Evolutionary conservation across 1,140 invertebrate species (phyloP), one percentile per base, ranked within the genome.

Genomic region (Manduca sexta): DNA sequence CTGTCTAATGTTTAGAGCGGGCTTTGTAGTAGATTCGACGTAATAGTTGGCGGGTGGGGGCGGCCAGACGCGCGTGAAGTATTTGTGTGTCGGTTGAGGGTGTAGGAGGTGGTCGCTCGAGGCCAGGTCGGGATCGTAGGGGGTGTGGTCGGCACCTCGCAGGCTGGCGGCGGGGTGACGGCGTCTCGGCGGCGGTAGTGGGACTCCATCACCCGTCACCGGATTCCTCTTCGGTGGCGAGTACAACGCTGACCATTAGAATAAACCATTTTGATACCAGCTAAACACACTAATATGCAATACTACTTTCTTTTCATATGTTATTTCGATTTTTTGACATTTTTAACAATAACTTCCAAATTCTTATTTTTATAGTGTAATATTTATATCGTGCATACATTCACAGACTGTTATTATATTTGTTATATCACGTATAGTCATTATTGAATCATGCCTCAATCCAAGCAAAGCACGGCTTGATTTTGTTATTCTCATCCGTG

Each of bases 191-290:
- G 70, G 75, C 56, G 74, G 70, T 64, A 84, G 55, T 46, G 46
- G 44, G 52, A 87, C 80, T 50, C 86, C 86, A 56, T 84, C 83
- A 51, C 86, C 86, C 44, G 86, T 87, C 62, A 87, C 84, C 47
- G 84, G 86, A 62, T 87, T 86, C 72, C 86, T 81, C 77, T 73
- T 79, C 76, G 81, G 81, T 71, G 78, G 81, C 61, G 64, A 64
- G 74, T 75, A 79, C 55, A 68, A 68, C 60, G 71, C 78, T 84
- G 75, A 80, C 69, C 78, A 81, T 77, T 75, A 82, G 74, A 82
- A 84, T 57, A 79, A 70, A 67, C 65, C 68, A 62, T 75, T 82
- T 81, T 81, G 69, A 82, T 82, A 74, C 60, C 54, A 54, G 64
- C 58, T 58, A 49, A 37, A 10, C 42, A 29, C 42, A 56, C 13